These are phyloP conservation scores for Arremon brunneinucha DNA, from an alignment of 2,797 vertebrate species.

Conservation along the genomic window DNA sequence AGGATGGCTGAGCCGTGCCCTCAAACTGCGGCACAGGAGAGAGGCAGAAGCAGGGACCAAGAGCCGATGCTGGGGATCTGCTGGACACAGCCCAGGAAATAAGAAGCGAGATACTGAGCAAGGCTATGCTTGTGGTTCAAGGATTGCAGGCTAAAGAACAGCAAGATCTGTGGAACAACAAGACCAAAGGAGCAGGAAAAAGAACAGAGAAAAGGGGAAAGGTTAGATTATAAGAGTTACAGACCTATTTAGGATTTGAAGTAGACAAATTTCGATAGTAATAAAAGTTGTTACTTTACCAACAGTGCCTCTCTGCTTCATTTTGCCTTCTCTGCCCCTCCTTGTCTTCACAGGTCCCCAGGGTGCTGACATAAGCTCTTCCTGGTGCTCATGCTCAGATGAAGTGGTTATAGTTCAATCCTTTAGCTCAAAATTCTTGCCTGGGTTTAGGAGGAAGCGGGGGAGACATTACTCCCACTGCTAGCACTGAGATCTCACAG, in stretches of 20 bases:
- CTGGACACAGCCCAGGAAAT: not conserved
- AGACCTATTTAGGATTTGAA: not conserved
- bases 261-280: not conserved
- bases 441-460: not conserved
- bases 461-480: not conserved
- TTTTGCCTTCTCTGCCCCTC: not conserved
- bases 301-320: not conserved
- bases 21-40: not conserved
- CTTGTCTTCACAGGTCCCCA: not conserved
- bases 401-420: not conserved
- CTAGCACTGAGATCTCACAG: not conserved
- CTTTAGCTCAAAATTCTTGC: not conserved
- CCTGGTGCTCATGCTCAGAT: not conserved
- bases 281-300: not conserved
- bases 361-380: not conserved
- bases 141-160: not conserved
- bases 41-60: too few relatives aligned
- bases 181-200: not conserved
- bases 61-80: rapidly evolving
- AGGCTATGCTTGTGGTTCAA: not conserved
- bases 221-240: not conserved
- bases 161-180: not conserved
- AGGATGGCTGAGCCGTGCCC: not conserved
- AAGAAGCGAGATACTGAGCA: not conserved
- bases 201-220: not conserved